Conservation (phyloP, 92 coral and sea anemone genomes). For the Porites rus region DNA sequence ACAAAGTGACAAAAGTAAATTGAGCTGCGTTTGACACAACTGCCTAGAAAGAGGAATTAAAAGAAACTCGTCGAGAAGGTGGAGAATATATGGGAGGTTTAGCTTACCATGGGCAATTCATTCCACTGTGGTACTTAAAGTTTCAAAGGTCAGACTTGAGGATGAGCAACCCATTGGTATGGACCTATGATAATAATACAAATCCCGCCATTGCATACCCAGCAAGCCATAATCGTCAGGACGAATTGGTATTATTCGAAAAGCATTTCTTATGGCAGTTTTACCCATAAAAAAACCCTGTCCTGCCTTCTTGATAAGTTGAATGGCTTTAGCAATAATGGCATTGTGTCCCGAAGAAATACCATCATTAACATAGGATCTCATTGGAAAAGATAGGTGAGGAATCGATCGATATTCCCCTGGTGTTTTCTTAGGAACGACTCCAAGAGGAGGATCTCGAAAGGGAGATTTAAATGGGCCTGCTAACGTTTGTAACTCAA, state of each 20-base stretch:
- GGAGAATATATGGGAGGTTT: slow-evolving; percentile 43
- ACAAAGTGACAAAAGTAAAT: slow-evolving; percentile 49
- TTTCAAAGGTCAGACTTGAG: slow-evolving; percentile 72
- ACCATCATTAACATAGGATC: slow-evolving; percentile 74
- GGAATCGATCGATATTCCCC: slow-evolving; percentile 72
- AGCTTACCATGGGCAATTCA: slow-evolving; percentile 65
- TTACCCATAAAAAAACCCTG: slow-evolving; percentile 58
- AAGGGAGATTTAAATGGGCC: slow-evolving; percentile 61
- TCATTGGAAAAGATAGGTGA: slow-evolving; percentile 65
- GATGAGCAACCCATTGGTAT: slow-evolving; percentile 83
- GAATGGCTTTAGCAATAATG: slow-evolving; percentile 55
- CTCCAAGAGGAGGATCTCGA: slow-evolving; percentile 72
- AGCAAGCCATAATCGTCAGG: slow-evolving; percentile 65
- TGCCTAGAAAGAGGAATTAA: slow-evolving; percentile 45
- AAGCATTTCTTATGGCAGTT: slow-evolving; percentile 69
- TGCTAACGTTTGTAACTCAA: slow-evolving; percentile 40
- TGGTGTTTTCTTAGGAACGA: slow-evolving; percentile 67
- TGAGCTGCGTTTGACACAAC: slow-evolving; percentile 38
- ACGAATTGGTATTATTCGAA: slow-evolving; percentile 68
- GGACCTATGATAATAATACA: slow-evolving; percentile 56
- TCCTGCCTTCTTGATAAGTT: slow-evolving; percentile 46
- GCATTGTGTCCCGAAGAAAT: slow-evolving; percentile 52
- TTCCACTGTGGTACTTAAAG: slow-evolving; percentile 70
- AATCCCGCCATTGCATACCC: slow-evolving; percentile 63
- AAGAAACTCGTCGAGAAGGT: slow-evolving; percentile 67